phyloP scores from a whole-genome alignment of 2,888 invertebrate species.

The Cosmia trapezina region DNA sequence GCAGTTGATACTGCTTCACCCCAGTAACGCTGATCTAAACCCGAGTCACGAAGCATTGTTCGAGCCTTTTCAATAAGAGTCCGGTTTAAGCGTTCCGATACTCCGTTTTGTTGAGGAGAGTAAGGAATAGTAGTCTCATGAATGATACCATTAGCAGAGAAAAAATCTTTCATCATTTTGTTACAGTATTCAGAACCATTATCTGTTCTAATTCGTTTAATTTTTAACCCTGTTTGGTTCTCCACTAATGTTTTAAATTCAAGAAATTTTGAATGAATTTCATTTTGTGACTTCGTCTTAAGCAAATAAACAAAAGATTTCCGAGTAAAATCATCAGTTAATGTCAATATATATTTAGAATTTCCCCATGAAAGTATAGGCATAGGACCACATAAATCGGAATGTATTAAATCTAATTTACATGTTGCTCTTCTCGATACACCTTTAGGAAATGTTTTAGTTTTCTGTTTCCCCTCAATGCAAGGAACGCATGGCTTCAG shows the following conservation, averaged over 20 bases:
- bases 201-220: not conserved
- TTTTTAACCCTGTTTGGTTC: constrained; percentile 1
- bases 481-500: not conserved
- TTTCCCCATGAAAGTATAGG: not conserved
- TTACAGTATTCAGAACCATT: not conserved
- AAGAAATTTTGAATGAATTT: not conserved
- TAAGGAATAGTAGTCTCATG: constrained; percentile 7
- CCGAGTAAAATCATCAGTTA: constrained; percentile 4
- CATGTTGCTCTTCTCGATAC: not conserved
- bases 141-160: not conserved
- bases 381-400: constrained; percentile 1
- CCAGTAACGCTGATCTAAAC: constrained; percentile 10
- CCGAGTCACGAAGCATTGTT: constrained; percentile 1
- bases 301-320: constrained; percentile 6
- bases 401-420: constrained; percentile 5
- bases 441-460: constrained; percentile 5
- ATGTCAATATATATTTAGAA: constrained; percentile 1
- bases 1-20: constrained; percentile 3
- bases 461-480: constrained; percentile 1
- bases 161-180: not conserved
- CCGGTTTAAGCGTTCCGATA: constrained; percentile 1
- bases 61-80: constrained; percentile 1
- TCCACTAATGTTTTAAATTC: constrained; percentile 2
- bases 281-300: not conserved
- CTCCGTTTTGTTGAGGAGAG: constrained; percentile 2